Evolutionary conservation across 2,113 vertebrate species (phyloP).

Genomic region (Lagopus leucura): DNA sequence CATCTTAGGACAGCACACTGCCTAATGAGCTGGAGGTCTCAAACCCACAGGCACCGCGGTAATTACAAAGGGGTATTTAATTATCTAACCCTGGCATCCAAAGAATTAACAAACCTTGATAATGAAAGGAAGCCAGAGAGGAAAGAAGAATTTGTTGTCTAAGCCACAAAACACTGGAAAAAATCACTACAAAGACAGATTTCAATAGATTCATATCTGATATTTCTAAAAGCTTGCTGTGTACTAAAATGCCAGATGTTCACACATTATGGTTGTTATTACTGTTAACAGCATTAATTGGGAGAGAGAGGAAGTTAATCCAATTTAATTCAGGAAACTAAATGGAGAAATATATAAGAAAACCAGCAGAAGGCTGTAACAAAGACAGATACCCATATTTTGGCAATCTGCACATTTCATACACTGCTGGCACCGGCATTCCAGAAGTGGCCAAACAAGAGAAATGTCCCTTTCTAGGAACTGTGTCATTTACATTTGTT

Average conservation of each 20-base stretch:
- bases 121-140: conserved; percentile 64
- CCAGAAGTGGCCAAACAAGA: conserved; percentile 4
- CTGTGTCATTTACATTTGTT: not conserved
- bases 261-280: conserved; percentile 81
- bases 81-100: conserved; percentile 68
- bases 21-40: conserved; percentile 75
- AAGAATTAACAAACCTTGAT: conserved; percentile 75
- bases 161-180: conserved; percentile 57
- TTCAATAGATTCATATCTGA: conserved; percentile 79
- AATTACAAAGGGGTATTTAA: conserved; percentile 78
- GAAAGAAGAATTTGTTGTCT: conserved; percentile 45
- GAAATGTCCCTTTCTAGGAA: not conserved
- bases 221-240: conserved; percentile 79
- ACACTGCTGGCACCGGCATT: not conserved
- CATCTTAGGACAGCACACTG: conserved; percentile 41
- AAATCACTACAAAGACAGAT: conserved; percentile 75
- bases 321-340: conserved; percentile 66
- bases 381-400: not conserved
- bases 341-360: conserved; percentile 38
- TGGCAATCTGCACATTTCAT: not conserved
- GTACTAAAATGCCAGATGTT: conserved; percentile 84
- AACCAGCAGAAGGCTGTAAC: conserved; percentile 37
- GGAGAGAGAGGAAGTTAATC: conserved; percentile 67
- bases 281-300: conserved; percentile 77
- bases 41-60: conserved; percentile 68